phyloP scores from a whole-genome alignment of 92 coral and sea anemone species.

The Porites evermanni region DNA sequence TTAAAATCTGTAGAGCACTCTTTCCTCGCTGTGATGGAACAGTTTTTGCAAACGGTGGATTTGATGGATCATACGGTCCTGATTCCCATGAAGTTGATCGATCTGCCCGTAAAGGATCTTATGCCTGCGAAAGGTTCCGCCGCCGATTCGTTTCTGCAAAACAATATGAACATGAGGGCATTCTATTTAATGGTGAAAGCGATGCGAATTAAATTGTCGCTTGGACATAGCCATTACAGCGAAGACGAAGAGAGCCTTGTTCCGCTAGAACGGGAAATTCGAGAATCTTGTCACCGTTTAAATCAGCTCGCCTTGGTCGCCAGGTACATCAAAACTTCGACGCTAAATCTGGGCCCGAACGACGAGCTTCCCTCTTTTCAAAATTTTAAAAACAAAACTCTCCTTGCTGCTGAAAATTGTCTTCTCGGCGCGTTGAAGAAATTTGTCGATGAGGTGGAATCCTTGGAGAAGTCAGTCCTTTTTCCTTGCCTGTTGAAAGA shows the following conservation, averaged over 20 bases:
- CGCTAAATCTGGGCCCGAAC: slow-evolving; percentile 47
- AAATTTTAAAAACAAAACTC: slow-evolving; percentile 59
- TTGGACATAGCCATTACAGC: slow-evolving; percentile 48
- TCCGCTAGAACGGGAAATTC: slow-evolving; percentile 65
- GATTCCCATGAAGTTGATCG: slow-evolving; percentile 91
- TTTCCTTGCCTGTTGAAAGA: slow-evolving; percentile 80
- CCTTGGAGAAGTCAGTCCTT: slow-evolving; percentile 84
- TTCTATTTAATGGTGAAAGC: slow-evolving; percentile 84
- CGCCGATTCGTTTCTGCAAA: slow-evolving; percentile 53
- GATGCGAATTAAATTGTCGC: slow-evolving; percentile 69
- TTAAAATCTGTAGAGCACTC: slow-evolving; percentile 72
- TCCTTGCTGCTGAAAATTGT: slow-evolving; percentile 29
- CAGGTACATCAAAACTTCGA: slow-evolving; percentile 59
- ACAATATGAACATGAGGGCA: slow-evolving; percentile 76
- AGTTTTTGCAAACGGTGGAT: slow-evolving; percentile 83
- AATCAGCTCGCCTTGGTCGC: slow-evolving; percentile 76
- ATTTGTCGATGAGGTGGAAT: slow-evolving; percentile 71
- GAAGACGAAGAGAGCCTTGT: slow-evolving; percentile 65
- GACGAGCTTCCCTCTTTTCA: slow-evolving; percentile 61
- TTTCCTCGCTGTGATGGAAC: slow-evolving; percentile 82
- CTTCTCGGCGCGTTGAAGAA: slow-evolving; percentile 71
- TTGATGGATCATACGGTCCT: slow-evolving; percentile 91
- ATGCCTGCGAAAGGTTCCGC: slow-evolving; percentile 29
- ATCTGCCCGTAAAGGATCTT: slow-evolving; percentile 74
- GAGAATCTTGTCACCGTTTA: slow-evolving; percentile 68